Conservation (phyloP, 2,113 vertebrate species). For the Chionodraco myersi region DNA sequence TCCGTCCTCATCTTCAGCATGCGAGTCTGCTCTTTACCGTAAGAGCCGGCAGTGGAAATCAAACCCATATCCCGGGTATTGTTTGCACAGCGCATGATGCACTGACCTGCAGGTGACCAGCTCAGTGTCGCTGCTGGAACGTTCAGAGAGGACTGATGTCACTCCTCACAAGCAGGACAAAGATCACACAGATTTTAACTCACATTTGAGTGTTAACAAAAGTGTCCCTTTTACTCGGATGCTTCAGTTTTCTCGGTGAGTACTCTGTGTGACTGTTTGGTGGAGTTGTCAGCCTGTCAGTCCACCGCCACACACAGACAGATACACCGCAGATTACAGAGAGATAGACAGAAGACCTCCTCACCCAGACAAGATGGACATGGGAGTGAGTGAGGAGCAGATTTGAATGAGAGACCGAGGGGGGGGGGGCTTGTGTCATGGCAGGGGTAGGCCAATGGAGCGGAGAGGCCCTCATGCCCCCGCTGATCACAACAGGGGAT, state of each 20-base stretch:
- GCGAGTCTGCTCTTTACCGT: constrained; percentile 5
- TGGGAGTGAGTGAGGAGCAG: constrained; percentile 59
- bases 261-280: constrained; percentile 29
- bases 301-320: constrained; percentile 48
- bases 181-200: background rate
- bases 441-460: constrained; percentile 76
- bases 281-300: constrained; percentile 23
- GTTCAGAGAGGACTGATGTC: background rate
- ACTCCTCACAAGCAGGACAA: background rate
- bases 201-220: background rate
- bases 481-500: constrained; percentile 90
- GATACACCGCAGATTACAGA: constrained; percentile 66
- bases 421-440: constrained; percentile 61
- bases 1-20: constrained; percentile 6
- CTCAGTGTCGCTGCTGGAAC: background rate
- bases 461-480: constrained; percentile 83
- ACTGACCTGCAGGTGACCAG: constrained; percentile 10
- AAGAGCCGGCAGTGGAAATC: background rate
- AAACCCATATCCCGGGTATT: background rate
- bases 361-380: constrained; percentile 71
- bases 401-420: constrained; percentile 67
- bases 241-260: constrained; percentile 31
- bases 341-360: constrained; percentile 67
- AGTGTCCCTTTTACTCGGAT: background rate
- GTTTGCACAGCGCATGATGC: background rate